Base-by-base conservation (phyloP, 2,797 vertebrate genomes). In the Eulemur mongoz region DNA sequence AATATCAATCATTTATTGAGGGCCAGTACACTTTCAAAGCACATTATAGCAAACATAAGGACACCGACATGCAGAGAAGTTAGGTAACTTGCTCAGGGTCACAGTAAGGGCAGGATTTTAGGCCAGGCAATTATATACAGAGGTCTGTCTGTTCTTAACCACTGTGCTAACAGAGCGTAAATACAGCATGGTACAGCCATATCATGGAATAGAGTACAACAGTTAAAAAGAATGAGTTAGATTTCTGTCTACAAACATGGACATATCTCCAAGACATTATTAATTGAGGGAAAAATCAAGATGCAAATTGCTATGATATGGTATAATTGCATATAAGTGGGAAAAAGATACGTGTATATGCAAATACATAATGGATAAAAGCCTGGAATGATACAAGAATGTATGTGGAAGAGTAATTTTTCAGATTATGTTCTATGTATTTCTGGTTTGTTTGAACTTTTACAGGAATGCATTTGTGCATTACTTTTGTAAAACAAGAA, bases 401-500 rank as follows among this genome's bases (percentile, higher is more conserved):
- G 43, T 32, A 40, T 23, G 30, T 75, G 80, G 8, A 57, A 52
- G 52, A 81, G 18, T 54, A 61, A 72, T 35, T 83, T 94, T 86
- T 83, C 22, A 89, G 79, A 38, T 72, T 52, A 48, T 76, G 70
- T n/a, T 83, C 35, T 84, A n/a, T 43, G 7, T 59, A 82, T 81
- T 65, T 89, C 38, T 80, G 57, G 22, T 70, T 70, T 70, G 6
- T 69, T 45, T 72, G 38, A 89, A 78, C 25, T 90, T 95, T 97
- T 72, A 50, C 12, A 81, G 54, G 40, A 93, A 76, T 23, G 35
- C 40, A 72, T 89, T 61, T 81, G 48, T 72, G 40, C 17, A 50
- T 72, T 88, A 43, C 23, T 81, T 93, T 59, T 87, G 52, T 63
- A 40, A 91, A 94, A 72, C 27, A 94, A 85, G 23, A 82, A 75